These are phyloP conservation scores for Radopholus similis DNA, from an alignment of 1,140 invertebrate species.

Conservation along the genomic window DNA sequence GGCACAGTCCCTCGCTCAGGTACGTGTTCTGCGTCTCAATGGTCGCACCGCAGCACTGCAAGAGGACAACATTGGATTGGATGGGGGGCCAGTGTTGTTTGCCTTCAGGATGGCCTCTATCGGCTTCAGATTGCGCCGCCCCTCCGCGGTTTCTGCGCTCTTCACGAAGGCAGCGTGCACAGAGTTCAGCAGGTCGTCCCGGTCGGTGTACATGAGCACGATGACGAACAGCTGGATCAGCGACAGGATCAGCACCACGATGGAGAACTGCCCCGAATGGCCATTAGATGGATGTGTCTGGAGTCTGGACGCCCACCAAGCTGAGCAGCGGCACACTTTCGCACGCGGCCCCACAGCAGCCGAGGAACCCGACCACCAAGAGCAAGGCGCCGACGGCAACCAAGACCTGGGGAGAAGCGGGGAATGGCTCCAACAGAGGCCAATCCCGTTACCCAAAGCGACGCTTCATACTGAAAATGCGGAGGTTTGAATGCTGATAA, in stretches of 20 bases:
- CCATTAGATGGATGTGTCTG: background rate
- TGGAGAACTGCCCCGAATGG: slow-evolving; percentile 48
- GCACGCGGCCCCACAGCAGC: slow-evolving; percentile 57
- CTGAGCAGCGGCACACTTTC: slow-evolving; percentile 45
- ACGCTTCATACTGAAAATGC: slow-evolving; percentile 56
- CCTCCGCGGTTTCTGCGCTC: slow-evolving; percentile 25
- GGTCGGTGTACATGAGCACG: slow-evolving; percentile 46
- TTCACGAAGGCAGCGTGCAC: slow-evolving; percentile 41
- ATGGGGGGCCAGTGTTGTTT: no score
- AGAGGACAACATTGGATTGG: no score
- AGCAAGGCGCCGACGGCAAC: slow-evolving; percentile 53
- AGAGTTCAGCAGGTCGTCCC: slow-evolving; percentile 25
- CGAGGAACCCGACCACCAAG: slow-evolving; percentile 57
- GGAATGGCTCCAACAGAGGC: background rate
- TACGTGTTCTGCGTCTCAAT: slow-evolving; percentile 31
- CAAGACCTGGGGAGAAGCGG: slow-evolving; percentile 17
- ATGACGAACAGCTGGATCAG: slow-evolving; percentile 49
- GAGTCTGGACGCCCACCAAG: slow-evolving; percentile 38
- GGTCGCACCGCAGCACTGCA: slow-evolving; percentile 58
- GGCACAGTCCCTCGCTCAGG: slow-evolving; percentile 28
- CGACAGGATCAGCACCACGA: slow-evolving; percentile 50
- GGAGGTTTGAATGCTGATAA: slow-evolving; percentile 5
- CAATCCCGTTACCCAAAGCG: slow-evolving; percentile 36
- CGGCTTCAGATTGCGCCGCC: slow-evolving; percentile 50
- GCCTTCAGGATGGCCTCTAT: slow-evolving; percentile 43